These are phyloP conservation scores for Triplophysa rosa DNA, from an alignment of 2,113 vertebrate genomes.

Conservation along the genomic window DNA sequence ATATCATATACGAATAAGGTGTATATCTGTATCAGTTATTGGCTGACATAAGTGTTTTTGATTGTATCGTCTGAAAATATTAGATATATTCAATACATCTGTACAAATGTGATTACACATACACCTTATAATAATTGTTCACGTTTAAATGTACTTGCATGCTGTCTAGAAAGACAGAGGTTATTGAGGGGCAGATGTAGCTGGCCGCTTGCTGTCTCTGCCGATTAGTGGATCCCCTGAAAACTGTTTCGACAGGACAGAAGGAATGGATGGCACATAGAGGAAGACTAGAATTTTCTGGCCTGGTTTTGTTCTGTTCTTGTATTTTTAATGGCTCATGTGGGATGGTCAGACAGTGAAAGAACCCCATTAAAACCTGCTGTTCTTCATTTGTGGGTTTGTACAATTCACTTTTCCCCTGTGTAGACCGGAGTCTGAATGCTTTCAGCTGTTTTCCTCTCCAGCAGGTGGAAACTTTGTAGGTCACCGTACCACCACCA, in stretches of 20 bases:
- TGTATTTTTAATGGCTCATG: constrained; percentile 25
- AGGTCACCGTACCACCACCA: constrained; percentile 18
- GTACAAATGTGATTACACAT: too few relatives aligned
- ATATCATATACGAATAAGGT: not conserved
- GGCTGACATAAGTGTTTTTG: not conserved
- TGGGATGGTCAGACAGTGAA: not conserved
- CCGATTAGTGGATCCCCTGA: constrained; percentile 40
- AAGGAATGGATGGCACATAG: constrained; percentile 22
- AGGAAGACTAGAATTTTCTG: constrained; percentile 30
- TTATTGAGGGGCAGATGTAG: constrained; percentile 34
- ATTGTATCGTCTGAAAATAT: not conserved
- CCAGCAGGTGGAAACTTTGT: constrained; percentile 32
- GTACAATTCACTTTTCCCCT: constrained; percentile 2
- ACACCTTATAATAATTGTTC: too few relatives aligned
- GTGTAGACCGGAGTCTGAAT: not conserved
- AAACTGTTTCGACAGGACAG: constrained; percentile 22
- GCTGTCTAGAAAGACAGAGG: not conserved
- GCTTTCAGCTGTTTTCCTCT: constrained; percentile 13
- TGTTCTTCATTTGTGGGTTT: constrained; percentile 29
- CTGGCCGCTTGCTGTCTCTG: constrained; percentile 22
- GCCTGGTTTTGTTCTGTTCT: not conserved
- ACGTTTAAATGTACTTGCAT: not conserved
- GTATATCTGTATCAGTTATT: too few relatives aligned
- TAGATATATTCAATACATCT: too few relatives aligned
- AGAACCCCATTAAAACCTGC: not conserved